These are phyloP conservation scores for Stegana nigrithorax DNA, from an alignment of 2,888 invertebrate species.

Conservation along the genomic window DNA sequence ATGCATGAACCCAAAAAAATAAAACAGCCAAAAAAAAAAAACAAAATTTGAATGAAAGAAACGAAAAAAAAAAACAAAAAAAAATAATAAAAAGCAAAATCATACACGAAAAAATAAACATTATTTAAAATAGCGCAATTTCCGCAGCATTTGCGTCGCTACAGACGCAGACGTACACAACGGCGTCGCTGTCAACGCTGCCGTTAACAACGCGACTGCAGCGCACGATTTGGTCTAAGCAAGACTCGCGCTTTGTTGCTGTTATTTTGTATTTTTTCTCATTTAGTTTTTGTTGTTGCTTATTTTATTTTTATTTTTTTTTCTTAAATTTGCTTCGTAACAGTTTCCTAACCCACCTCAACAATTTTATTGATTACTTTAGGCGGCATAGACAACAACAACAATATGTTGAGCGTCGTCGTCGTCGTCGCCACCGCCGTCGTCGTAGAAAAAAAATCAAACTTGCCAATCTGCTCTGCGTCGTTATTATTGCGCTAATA, in stretches of 20 bases:
- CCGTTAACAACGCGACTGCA: not conserved
- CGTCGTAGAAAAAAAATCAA: conserved; percentile 7
- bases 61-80: conserved; percentile 15
- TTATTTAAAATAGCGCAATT: conserved; percentile 63
- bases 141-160: conserved; percentile 46
- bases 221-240: conserved; percentile 25
- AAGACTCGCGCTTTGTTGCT: conserved; percentile 13
- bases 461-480: conserved; percentile 19
- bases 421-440: conserved; percentile 2
- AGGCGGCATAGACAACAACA: conserved; percentile 48
- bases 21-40: conserved; percentile 13
- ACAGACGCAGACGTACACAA: conserved; percentile 29
- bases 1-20: conserved; percentile 2
- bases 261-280: conserved; percentile 6
- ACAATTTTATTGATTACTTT: conserved; percentile 68
- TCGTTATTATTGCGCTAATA: conserved; percentile 13
- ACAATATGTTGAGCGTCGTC: conserved; percentile 16
- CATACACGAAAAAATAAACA: conserved; percentile 50
- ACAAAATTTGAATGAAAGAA: conserved; percentile 22
- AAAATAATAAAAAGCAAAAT: conserved; percentile 41
- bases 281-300: conserved; percentile 6
- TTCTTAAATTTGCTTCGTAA: conserved; percentile 52
- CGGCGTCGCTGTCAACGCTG: conserved; percentile 8
- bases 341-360: conserved; percentile 69
- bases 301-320: conserved; percentile 9